phyloP scores from a whole-genome alignment of 1,140 invertebrate genomes.

The Saxidomus purpurata region DNA sequence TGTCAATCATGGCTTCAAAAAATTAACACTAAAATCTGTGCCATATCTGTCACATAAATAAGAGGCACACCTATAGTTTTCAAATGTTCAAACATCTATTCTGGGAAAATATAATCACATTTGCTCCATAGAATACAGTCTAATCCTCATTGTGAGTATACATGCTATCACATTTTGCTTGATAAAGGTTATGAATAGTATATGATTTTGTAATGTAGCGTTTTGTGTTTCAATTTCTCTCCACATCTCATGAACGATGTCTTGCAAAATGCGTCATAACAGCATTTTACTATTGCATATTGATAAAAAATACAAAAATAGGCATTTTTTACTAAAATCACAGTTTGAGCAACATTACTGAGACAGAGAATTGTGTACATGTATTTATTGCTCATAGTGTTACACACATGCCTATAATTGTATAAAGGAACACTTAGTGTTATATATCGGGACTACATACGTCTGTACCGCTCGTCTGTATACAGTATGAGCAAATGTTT shows the following conservation, averaged over 20 bases:
- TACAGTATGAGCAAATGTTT: conserved; percentile 18
- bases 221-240: conserved; percentile 6
- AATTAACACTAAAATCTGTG: not conserved
- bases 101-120: not conserved
- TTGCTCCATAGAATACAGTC: not conserved
- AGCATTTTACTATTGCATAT: conserved; percentile 4
- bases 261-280: conserved; percentile 3
- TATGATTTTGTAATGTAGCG: not conserved
- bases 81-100: not conserved
- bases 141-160: not conserved
- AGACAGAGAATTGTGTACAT: not conserved
- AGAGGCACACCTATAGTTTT: not conserved
- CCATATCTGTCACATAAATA: not conserved
- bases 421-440: conserved; percentile 24
- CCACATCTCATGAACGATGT: not conserved
- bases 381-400: not conserved
- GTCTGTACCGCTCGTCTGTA: not conserved
- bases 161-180: conserved; percentile 27
- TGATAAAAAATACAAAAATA: not conserved
- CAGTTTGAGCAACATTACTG: conserved; percentile 2
- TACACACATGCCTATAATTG: not conserved
- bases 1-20: not conserved
- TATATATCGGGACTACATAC: not conserved
- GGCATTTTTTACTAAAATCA: not conserved
- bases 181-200: not conserved